Percentiles rank a stretch among this genome's conserved stretches.
phyloP scores from a whole-genome alignment of 2,113 vertebrate genomes.

The Scatophagus argus region DNA sequence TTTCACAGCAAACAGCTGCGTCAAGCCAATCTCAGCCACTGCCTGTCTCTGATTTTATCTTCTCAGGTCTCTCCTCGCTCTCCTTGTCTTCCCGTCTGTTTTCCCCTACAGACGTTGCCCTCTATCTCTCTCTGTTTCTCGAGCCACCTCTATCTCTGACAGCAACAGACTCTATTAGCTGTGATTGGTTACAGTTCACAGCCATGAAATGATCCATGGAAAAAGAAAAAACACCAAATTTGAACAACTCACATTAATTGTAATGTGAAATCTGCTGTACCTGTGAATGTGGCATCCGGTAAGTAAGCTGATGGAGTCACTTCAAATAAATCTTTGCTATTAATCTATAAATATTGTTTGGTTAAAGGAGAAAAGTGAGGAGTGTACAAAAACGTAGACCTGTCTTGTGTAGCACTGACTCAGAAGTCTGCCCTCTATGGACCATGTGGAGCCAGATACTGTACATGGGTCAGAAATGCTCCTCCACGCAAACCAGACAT shows the following conservation, averaged over 20 bases:
- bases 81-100: conserved; percentile 43
- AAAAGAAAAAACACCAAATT: conserved; percentile 19
- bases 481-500: background rate
- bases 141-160: conserved; percentile 53
- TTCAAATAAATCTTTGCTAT: conserved; percentile 12
- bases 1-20: conserved; percentile 64
- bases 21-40: conserved; percentile 44
- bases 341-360: no score
- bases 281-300: conserved; percentile 33
- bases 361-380: background rate
- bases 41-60: conserved; percentile 56
- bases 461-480: background rate
- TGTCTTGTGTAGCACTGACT: conserved; percentile 8
- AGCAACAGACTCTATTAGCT: conserved; percentile 73
- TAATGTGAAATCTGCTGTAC: conserved; percentile 18
- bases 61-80: conserved; percentile 21
- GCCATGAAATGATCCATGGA: conserved; percentile 69
- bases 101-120: background rate
- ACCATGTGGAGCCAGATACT: background rate
- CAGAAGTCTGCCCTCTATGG: background rate
- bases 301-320: conserved; percentile 30
- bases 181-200: conserved; percentile 76
- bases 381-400: conserved; percentile 1
- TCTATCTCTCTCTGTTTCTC: conserved; percentile 20
- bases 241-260: conserved; percentile 29